Evolutionary conservation across 2,113 vertebrate species (phyloP).

Genomic region (Donacobius atricapilla): DNA sequence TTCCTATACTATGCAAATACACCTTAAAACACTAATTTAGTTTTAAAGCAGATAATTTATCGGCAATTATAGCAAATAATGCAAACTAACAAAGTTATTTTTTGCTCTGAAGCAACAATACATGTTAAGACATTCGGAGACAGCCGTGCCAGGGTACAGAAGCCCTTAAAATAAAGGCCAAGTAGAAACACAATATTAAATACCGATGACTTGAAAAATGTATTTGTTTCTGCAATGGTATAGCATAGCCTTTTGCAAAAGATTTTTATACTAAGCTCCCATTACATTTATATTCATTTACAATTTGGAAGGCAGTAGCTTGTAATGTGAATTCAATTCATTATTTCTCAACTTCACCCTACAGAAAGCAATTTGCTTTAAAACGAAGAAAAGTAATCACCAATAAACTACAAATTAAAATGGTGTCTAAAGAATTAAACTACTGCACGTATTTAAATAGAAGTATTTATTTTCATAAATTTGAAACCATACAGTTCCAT

Average conservation of each 20-base stretch:
- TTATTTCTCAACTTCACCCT: constrained; percentile 38
- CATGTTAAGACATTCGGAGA: background rate
- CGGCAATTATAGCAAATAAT: background rate
- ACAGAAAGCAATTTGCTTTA: constrained; percentile 35
- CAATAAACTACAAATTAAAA: constrained; percentile 55
- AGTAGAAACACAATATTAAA: background rate
- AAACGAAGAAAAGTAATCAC: constrained; percentile 58
- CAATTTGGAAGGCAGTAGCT: constrained; percentile 3
- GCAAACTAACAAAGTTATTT: background rate
- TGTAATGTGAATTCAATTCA: constrained; percentile 52
- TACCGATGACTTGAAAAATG: background rate
- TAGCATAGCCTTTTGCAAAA: background rate
- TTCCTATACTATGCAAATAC: background rate
- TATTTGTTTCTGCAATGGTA: background rate
- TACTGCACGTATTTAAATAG: constrained; percentile 34
- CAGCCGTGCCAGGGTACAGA: background rate
- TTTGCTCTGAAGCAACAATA: background rate
- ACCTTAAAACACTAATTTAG: background rate
- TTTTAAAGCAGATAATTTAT: background rate
- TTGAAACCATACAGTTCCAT: constrained; percentile 26
- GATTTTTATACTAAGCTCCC: background rate
- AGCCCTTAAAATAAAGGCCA: background rate
- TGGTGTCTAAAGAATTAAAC: constrained; percentile 56
- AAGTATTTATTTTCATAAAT: constrained; percentile 58
- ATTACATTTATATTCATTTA: constrained; percentile 44